A percentile compares a stretch with the other conserved stretches of the same genome.
Evolutionary conservation across 2,797 vertebrate species (phyloP).

Genomic region (Poecilia wingei): DNA sequence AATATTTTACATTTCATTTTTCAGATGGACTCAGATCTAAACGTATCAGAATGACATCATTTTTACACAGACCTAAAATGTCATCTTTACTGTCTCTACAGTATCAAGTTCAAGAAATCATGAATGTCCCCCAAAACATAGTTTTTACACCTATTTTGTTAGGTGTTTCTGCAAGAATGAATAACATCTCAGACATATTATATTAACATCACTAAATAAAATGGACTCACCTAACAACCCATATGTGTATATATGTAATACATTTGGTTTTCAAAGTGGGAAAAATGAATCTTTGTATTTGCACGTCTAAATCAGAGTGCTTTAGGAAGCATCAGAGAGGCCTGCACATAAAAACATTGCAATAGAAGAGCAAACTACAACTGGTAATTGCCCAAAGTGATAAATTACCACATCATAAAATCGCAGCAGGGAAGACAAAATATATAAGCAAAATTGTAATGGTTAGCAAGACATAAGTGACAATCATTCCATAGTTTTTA

Average conservation of each 20-base stretch:
- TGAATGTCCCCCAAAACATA: not conserved
- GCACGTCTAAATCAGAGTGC: not conserved
- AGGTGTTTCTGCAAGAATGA: not conserved
- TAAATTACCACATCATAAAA: constrained; percentile 58
- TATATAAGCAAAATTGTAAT: not conserved
- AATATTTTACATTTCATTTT: not conserved
- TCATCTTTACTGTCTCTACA: not conserved
- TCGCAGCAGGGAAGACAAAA: constrained; percentile 26
- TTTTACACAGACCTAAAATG: not conserved
- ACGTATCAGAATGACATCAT: not conserved
- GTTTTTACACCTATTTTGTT: too few relatives aligned
- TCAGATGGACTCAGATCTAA: not conserved
- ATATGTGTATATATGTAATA: not conserved
- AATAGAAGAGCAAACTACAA: constrained; percentile 24
- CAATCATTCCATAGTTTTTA: constrained; percentile 1
- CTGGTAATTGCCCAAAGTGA: constrained; percentile 47
- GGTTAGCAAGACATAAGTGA: constrained; percentile 7
- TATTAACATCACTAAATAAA: not conserved
- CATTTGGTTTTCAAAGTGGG: not conserved
- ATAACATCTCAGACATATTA: not conserved
- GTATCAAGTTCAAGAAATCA: not conserved
- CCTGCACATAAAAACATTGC: not conserved
- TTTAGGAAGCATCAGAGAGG: not conserved
- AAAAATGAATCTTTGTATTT: not conserved
- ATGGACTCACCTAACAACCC: not conserved